phyloP scores from a whole-genome alignment of 2,113 vertebrate genomes.

The Apus apus region DNA sequence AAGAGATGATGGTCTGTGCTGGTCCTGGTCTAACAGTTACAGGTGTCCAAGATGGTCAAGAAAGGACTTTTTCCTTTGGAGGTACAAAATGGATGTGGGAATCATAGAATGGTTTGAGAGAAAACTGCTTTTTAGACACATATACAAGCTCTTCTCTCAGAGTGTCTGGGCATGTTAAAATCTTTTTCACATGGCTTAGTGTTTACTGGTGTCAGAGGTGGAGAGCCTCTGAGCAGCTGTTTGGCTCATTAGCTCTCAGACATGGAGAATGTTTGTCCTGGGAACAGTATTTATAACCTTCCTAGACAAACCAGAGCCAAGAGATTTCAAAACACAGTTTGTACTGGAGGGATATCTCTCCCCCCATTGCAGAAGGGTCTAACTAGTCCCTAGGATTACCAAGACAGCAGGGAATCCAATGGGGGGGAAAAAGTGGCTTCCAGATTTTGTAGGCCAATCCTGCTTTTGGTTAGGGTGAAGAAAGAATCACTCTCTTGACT shows the following conservation, averaged over 20 bases:
- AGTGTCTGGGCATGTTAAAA: conserved; percentile 1
- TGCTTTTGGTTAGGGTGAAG: not conserved
- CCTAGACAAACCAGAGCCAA: not conserved
- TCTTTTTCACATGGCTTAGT: conserved; percentile 32
- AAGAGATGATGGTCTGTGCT: not conserved
- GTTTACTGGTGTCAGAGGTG: conserved; percentile 41
- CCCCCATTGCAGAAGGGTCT: not conserved
- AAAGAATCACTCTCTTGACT: not conserved
- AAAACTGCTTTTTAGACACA: not conserved
- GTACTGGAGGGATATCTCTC: not conserved
- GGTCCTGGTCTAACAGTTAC: not conserved
- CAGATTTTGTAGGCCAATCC: not conserved
- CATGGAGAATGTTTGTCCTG: conserved; percentile 39
- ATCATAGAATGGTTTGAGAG: not conserved
- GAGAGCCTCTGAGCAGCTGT: conserved; percentile 24
- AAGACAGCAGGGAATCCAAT: not conserved
- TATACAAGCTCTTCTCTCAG: not conserved
- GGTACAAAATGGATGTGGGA: not conserved
- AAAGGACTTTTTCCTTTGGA: not conserved
- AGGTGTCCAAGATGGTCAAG: not conserved
- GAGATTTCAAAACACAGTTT: not conserved
- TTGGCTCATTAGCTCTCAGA: conserved; percentile 31
- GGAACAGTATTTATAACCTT: conserved; percentile 43
- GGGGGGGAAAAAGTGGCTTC: not conserved
- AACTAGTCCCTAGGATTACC: not conserved